Percentiles rank a stretch among this genome's conserved stretches.
Evolutionary conservation across 2,113 vertebrate species (phyloP).

Genomic region (Mungos mungo): DNA sequence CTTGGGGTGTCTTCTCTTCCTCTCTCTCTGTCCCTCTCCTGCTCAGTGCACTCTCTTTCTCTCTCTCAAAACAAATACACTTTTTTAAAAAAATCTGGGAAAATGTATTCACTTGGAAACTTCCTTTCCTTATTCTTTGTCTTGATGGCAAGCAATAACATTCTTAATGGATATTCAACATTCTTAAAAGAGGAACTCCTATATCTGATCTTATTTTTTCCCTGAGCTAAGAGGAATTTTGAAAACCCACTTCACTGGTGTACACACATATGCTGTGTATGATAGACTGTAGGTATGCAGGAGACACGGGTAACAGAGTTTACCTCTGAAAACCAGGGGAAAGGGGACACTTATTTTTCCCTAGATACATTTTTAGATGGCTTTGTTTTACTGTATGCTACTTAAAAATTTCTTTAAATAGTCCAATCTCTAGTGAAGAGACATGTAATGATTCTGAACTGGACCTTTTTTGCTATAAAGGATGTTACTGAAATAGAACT

Average conservation of each 20-base stretch:
- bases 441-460: not conserved
- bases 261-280: not conserved
- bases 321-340: not conserved
- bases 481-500: not conserved
- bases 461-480: not conserved
- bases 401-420: not conserved
- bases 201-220: not conserved
- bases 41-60: no score
- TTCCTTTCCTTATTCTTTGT: not conserved
- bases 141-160: not conserved
- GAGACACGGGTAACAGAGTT: not conserved
- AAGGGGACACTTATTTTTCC: not conserved
- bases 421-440: not conserved
- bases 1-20: no score
- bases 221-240: not conserved
- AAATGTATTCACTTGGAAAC: not conserved
- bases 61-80: no score
- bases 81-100: not conserved
- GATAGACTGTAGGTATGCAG: not conserved
- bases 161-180: not conserved
- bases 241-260: not conserved
- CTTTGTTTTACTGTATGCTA: not conserved
- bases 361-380: not conserved
- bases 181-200: not conserved
- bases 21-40: no score